Evolutionary conservation across 1,140 invertebrate species (phyloP).

Genomic region (Drosophila nasuta): DNA sequence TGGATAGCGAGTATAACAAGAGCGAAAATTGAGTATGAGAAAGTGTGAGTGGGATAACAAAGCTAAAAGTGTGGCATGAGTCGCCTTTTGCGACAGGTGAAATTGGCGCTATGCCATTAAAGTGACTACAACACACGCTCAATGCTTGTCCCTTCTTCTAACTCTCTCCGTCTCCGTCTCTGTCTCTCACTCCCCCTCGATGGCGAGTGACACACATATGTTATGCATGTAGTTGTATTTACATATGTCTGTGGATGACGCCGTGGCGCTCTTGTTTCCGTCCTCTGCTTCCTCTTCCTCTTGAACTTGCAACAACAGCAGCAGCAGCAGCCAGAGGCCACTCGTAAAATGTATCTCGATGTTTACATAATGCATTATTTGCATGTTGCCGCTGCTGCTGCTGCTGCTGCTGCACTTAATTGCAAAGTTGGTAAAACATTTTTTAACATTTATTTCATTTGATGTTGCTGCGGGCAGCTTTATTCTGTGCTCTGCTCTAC

Average conservation of each 20-base stretch:
- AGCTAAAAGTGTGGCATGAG: constrained; percentile 23
- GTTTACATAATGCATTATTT: constrained; percentile 62
- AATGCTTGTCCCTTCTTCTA: constrained; percentile 14
- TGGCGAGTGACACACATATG: constrained; percentile 37
- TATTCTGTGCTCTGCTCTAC: not conserved
- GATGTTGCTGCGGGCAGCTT: constrained; percentile 22
- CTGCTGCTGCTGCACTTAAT: constrained; percentile 41
- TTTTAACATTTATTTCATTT: constrained; percentile 41
- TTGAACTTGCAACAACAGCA: not conserved
- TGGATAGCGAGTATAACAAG: not conserved
- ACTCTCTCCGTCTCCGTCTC: not conserved
- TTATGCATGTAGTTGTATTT: constrained; percentile 36
- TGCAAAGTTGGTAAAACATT: constrained; percentile 53
- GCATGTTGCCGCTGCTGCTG: constrained; percentile 36
- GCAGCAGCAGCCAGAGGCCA: not conserved
- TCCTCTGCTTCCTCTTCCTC: constrained; percentile 28
- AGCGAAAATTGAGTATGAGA: constrained; percentile 4
- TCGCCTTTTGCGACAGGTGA: constrained; percentile 47
- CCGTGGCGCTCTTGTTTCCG: constrained; percentile 42
- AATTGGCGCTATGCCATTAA: constrained; percentile 46
- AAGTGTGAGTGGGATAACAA: constrained; percentile 1
- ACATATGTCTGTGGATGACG: constrained; percentile 68
- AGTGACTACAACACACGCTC: constrained; percentile 23
- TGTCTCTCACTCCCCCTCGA: not conserved
- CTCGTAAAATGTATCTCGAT: constrained; percentile 51